These are phyloP conservation scores for Lasioglossum leucozonium DNA, from an alignment of 2,888 invertebrate genomes.

Conservation along the genomic window DNA sequence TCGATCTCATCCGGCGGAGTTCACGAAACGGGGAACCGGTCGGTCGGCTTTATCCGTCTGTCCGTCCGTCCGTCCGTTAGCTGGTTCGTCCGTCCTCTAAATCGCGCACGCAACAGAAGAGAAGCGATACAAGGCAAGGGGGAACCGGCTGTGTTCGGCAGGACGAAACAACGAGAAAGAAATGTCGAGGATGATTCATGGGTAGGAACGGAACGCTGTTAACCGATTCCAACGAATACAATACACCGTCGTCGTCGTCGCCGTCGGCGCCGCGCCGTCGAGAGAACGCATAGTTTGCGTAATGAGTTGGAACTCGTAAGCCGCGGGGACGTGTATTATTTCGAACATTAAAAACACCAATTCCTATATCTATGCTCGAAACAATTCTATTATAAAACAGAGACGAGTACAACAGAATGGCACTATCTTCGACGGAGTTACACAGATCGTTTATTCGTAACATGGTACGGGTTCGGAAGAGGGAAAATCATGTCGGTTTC, in stretches of 20 bases:
- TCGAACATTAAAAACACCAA: background rate
- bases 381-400: background rate
- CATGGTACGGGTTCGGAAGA: background rate
- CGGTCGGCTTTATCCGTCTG: conserved; percentile 27
- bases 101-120: conserved; percentile 9
- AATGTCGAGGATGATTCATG: conserved; percentile 43
- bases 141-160: background rate
- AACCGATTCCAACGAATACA: background rate
- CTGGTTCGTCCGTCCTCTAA: background rate
- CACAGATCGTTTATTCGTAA: background rate
- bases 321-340: background rate
- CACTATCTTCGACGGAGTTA: background rate
- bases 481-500: background rate
- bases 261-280: background rate
- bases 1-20: conserved; percentile 13
- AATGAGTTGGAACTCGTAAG: background rate
- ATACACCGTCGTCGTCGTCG: background rate
- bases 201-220: background rate
- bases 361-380: background rate
- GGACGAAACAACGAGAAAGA: conserved; percentile 12
- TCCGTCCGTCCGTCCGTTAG: background rate
- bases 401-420: background rate
- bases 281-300: background rate
- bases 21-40: conserved; percentile 61
- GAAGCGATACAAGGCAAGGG: conserved; percentile 28